Evolutionary conservation across 35 echinoderm and acorn worm species (phyloP), one percentile per base, ranked within the genome.

Genomic region (Heliocidaris erythrogramma): DNA sequence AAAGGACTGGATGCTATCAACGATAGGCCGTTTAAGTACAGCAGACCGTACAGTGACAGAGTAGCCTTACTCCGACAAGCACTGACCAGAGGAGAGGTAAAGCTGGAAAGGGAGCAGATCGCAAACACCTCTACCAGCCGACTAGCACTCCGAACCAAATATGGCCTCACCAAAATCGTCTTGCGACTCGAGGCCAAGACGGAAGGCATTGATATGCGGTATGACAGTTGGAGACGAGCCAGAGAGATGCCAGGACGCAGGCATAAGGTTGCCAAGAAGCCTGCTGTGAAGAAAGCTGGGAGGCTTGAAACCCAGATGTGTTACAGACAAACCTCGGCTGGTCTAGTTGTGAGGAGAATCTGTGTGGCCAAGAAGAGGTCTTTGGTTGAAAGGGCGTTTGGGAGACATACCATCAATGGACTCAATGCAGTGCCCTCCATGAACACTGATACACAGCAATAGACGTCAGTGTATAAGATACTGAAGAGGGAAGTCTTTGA

Each of bases 1-100:
- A 78, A 78, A 78, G 18, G 65, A 78, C 65, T 78, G 27, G 65
- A 78, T 78, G 65, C 18, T 27, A n/a, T 78, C 21, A 18, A 27
- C n/a, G 65, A 78, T 24, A 78, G 65, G 27, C 4, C 27, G 27
- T 78, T 78, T n/a, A 78, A 78, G 65, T 2, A 21, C 65, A 78
- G 65, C 65, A 78, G 65, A 78, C 65, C 65, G n/a, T 78, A 78
- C 65, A 78, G 65, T 78, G 65, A 78, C 17, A 78, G 65, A 78
- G 18, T 21, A 24, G 65, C 65, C 21, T 78, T 78, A n/a, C 65
- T 78, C 7, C 65, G 65, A n/a, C 18, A 78, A 78, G 65, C 65
- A 7, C 65, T 78, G 65, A 78, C 65, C 65, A 78, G 7, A n/a
- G 27, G 21, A 78, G 18, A 78, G 27, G 65, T n/a, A 17, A 78